Conservation (phyloP, 2,113 vertebrate species). For the Aix galericulata region DNA sequence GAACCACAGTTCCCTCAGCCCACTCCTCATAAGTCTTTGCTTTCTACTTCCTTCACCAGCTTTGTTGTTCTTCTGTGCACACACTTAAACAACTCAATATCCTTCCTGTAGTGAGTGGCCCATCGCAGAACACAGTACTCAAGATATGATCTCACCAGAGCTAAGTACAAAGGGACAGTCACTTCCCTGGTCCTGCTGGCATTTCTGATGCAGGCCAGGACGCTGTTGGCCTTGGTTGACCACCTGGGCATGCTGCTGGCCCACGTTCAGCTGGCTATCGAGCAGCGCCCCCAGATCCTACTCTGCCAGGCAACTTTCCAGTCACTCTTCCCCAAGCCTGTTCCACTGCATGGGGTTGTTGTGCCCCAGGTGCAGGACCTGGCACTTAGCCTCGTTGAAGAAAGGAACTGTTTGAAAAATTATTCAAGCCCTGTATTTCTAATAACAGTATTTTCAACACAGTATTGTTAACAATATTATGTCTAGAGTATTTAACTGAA, state of each 20-base stretch:
- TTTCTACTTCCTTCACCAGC: neutral
- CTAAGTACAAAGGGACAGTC: neutral
- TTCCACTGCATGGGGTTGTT: neutral
- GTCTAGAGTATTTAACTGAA: neutral
- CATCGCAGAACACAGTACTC: neutral
- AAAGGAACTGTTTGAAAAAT: neutral
- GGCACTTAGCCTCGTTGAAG: neutral
- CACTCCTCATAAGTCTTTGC: neutral
- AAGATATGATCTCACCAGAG: neutral
- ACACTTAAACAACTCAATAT: neutral
- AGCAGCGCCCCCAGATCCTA: neutral
- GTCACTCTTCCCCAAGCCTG: neutral
- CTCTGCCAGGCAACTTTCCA: neutral
- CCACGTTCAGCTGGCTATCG: neutral
- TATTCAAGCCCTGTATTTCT: neutral
- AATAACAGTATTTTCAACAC: neutral
- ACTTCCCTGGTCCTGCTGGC: neutral
- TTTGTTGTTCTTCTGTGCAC: neutral
- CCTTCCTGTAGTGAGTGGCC: neutral
- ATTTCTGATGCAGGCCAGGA: neutral
- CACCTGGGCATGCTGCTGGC: neutral
- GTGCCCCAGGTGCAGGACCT: neutral
- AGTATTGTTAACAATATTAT: neutral
- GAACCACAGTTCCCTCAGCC: neutral
- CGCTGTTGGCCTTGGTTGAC: neutral